Evolutionary conservation across 2,888 invertebrate species (phyloP), one percentile per base, ranked within the genome.

Genomic region (Eilema caniola): DNA sequence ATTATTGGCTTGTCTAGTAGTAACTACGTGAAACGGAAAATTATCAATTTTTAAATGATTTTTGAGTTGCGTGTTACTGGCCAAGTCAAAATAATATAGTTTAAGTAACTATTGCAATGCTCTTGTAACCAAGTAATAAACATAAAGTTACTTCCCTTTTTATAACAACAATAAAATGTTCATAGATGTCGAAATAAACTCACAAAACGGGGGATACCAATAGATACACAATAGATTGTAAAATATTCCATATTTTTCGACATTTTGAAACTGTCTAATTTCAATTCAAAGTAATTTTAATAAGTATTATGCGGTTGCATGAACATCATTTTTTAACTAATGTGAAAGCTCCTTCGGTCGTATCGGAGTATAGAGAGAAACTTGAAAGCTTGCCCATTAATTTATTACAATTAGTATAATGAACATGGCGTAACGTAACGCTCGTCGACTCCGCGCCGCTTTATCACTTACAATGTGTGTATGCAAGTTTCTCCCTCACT

Each of bases 331-430:
- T 76, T 83, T 79, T 79, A 83, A 82, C 81, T 80, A 80, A 82
- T 80, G 83, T 83, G 84, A 85, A 87, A 84, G 84, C 82, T 81
- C 79, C 77, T 76, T 77, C 61, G 75, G 75, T 80, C 67, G 76
- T 81, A 75, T 74, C 79, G 78, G 83, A 69, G 71, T 77, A 66
- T 78, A 84, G 84, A 73, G 76, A 88, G 87, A 86, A 89, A 89
- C 87, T 88, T 85, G 83, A 86, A 88, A 88, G 87, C 89, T 88
- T 85, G 78, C 79, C 84, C 86, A 86, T 89, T 88, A 88, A 88
- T 89, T 83, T 89, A 88, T 89, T 88, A 88, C 89, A 92, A 93
- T 93, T 91, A 90, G 85, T 89, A 89, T 90, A 92, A 92, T 92
- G 90, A 92, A 84, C 90, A 86, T 84, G 85, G 88, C 88, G 90